Base-by-base conservation (phyloP, 2,113 vertebrate species). In the Chunga burmeisteri region DNA sequence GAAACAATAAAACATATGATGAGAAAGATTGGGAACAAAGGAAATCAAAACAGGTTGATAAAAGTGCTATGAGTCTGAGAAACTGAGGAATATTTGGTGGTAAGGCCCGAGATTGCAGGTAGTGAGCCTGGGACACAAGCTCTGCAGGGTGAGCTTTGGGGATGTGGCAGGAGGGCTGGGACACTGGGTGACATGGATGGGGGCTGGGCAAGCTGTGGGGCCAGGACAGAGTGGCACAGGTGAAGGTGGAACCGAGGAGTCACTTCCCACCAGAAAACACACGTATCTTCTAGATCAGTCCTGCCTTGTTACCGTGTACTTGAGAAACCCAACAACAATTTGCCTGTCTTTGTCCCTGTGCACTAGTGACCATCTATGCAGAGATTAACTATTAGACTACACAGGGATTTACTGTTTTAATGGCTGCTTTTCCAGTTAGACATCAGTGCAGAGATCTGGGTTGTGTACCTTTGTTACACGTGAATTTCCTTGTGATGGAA, bases 281-380 rank as follows among this genome's bases (percentile, higher is more conserved):
- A 13, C 2, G 0, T 3, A 2, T 29, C 32, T 59, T 73, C 34
- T 34, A 23, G 49, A 52, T 22, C 61, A 47, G 32, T 63, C 22
- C 58, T 80, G 71, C 49, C n/a, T 38, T 34, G 29, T 81, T 47
- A 25, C 26, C 0, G 1, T 3, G 15, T 10, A 3, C 58, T n/a
- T 29, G 49, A 32, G 63, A 77, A 73, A 80, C 47, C 16, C 36
- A 53, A 3, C 27, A 26, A 11, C n/a, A 52, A 3, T 22, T 61
- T 34, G 11, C 7, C 1, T 46, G 5, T 40, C 47, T 55, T 34
- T 55, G 70, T 53, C 30, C 36, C 59, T 74, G 30, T 36, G 50
- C 9, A 1, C 13, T 50, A 22, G 50, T 67, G 56, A 11, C 36
- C 16, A 1, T 14, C 46, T 18, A 22, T 1, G 1, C n/a, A 68